Base-by-base conservation (phyloP, 2,797 vertebrate genomes). In the Galago senegalensis region DNA sequence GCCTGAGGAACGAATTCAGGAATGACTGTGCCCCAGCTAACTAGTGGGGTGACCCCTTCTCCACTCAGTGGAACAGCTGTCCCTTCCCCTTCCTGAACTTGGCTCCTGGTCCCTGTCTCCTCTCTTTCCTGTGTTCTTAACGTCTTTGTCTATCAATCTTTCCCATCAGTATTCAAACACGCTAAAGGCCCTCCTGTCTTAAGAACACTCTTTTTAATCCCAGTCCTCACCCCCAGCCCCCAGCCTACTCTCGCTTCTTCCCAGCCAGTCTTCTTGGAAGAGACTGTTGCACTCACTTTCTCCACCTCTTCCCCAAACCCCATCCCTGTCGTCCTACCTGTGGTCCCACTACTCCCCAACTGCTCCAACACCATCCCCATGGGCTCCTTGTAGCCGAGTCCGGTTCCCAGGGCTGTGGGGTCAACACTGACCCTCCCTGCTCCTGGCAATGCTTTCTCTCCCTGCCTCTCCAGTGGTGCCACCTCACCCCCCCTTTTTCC, bases 61-160 rank as follows among this genome's bases (percentile, higher is more conserved):
- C 58, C 49, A 23, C 46, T 43, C 43, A 49, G 75, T 29, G 31
- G 21, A 37, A 7, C 31, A 61, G 53, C 10, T 31, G 49, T n/a
- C 20, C 7, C 16, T 6, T 81, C 65, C 81, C 29, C 77, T 87
- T 40, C 65, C 29, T 79, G 34, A 21, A 13, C 88, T 40, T 46
- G 46, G 46, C 23, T 67, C 7, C 58, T 23, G 43, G 31, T 43
- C 61, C 18, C 40, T 31, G 40, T 29, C 21, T 17, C 17, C 13
- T 88, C 29, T 70, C 79, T 91, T 92, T n/a, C 63, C 20, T 23
- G 3, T 49, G 83, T 13, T 75, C 85, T 61, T 80, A 29, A 37
- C 17, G 49, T 37, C 31, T 75, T 56, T 18, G 14, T 20, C 46
- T 81, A 34, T 43, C 46, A 81, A n/a, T 17, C 14, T 67, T 53